phyloP scores from a whole-genome alignment of 2,113 vertebrate species.

The Cyphomyrus discorhynchus region DNA sequence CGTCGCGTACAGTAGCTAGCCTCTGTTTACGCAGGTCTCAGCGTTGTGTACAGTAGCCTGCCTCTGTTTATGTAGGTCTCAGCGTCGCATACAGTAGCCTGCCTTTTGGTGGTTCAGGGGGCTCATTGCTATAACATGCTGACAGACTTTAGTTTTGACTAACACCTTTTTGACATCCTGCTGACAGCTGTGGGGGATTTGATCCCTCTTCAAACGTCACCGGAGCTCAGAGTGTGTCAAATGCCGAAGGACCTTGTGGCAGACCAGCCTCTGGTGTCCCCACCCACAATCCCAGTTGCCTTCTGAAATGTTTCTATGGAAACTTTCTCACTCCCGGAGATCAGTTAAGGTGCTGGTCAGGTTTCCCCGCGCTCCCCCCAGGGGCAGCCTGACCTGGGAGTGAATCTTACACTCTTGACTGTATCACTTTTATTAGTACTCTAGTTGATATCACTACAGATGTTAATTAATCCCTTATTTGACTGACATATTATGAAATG shows the following conservation, averaged over 20 bases:
- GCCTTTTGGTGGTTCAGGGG: background rate
- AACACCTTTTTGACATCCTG: background rate
- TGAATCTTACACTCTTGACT: background rate
- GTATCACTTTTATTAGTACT: background rate
- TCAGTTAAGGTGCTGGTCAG: background rate
- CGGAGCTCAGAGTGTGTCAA: background rate
- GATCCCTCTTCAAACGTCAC: background rate
- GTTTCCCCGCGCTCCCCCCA: background rate
- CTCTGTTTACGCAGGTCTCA: too few species aligned
- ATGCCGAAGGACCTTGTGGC: background rate
- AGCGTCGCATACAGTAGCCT: too few species aligned
- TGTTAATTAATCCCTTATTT: background rate
- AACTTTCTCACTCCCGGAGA: background rate
- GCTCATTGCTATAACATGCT: background rate
- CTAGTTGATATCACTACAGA: background rate
- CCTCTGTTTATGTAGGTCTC: too few species aligned
- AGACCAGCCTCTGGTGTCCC: background rate
- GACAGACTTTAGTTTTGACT: background rate
- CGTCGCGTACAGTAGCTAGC: too few species aligned
- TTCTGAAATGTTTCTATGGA: background rate
- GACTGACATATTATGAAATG: background rate
- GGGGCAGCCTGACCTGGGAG: background rate
- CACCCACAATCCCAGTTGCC: background rate
- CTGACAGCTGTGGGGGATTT: background rate
- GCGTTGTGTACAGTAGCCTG: accelerated